phyloP scores from a whole-genome alignment of 2,113 vertebrate species.

The Edolisoma coerulescens region DNA sequence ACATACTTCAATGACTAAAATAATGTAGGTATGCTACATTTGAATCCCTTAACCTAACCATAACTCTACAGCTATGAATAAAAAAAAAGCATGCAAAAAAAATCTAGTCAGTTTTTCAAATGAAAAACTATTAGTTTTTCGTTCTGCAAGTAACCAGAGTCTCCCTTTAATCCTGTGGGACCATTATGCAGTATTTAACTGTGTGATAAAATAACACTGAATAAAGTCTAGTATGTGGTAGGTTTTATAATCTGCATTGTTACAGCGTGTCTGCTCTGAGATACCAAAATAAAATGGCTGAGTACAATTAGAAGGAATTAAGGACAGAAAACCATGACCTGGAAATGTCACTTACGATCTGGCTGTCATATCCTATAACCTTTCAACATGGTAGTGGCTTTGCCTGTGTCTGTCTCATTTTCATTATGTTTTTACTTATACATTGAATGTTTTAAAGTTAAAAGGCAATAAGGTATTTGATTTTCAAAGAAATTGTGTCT shows the following conservation, averaged over 20 bases:
- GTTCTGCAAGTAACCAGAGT: background rate
- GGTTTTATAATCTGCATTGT: background rate
- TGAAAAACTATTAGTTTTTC: background rate
- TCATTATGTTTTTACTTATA: background rate
- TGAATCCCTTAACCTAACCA: background rate
- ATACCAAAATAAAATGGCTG: background rate
- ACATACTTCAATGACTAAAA: too few species aligned
- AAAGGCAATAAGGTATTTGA: background rate
- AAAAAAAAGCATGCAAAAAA: background rate
- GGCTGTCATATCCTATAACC: background rate
- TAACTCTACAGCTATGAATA: background rate
- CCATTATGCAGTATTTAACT: background rate
- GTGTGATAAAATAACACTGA: background rate
- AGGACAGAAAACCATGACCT: background rate
- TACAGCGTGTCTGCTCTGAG: background rate
- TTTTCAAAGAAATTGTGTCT: background rate
- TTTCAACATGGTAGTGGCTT: background rate
- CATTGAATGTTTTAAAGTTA: background rate
- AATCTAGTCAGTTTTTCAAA: background rate
- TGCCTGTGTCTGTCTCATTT: background rate
- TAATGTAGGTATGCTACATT: background rate
- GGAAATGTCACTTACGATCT: background rate
- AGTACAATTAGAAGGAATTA: background rate
- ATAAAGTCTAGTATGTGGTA: background rate
- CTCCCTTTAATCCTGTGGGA: background rate